Base-by-base conservation (phyloP, 2,888 invertebrate genomes). In the Rhabditophanes sp. region DNA sequence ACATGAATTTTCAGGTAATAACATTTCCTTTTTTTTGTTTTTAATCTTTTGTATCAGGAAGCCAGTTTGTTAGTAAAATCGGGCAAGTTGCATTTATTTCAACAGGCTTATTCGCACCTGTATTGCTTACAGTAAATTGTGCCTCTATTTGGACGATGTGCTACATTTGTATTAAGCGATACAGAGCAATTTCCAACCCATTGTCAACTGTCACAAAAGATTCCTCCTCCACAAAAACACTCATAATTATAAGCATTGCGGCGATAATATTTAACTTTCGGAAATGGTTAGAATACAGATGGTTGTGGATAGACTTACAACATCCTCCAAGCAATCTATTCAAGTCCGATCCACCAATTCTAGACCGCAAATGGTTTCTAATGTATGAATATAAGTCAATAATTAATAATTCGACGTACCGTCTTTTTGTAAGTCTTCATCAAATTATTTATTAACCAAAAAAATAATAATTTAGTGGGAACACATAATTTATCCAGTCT, bases 91-190 rank as follows among this genome's bases (percentile, higher is more conserved):
- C 52, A 2, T 52, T 49, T 26, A 23, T 54, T 9, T 47, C 52
- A 5, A 52, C 53, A 1, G 53, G 52, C 11, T 41, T 54, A 6
- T 35, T 52, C 2, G 47, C 50, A 15, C 53, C 52, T 7, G 37
- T 53, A 26, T 41, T 55, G 3, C 30, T 58, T n/a, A 44, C 60
- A 2, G 49, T 54, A 15, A 60, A 60, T 37, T 57, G 55, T 30
- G 60, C 60, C 4, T 55, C 56, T 7, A 60, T 60, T 21, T 60
- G 60, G 60, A 60, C 60, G 6, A 60, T 60, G 30, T 53, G 54
- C 33, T 60, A 55, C 35, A 60, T 60, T 24, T 51, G 56, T 3
- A 46, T 60, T 19, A 56, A 62, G 26, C 39, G 60, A 25, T 56
- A 62, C 36, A 35, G 50, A 32, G 50, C 53, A 11, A 50, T 50